These are phyloP conservation scores for Mamestra brassicae DNA, from an alignment of 2,888 invertebrate species.

Conservation along the genomic window DNA sequence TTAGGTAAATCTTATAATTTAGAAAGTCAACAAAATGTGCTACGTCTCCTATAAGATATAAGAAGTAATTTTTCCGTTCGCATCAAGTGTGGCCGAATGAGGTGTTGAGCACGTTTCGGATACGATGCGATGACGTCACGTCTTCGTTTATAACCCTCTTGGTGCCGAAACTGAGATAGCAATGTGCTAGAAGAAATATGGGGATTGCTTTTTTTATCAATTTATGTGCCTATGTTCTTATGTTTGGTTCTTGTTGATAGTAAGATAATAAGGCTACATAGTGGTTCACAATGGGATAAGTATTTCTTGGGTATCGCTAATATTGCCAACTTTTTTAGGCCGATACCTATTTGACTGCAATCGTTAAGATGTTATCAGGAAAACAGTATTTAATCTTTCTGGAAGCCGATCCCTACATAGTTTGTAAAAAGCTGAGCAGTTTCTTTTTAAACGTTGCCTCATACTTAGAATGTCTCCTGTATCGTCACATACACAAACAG, in stretches of 20 bases:
- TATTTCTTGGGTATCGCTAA: neutral
- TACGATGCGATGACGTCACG: conserved; percentile 63
- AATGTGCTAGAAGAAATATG: conserved; percentile 41
- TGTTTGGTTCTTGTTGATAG: conserved; percentile 13
- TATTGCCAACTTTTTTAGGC: neutral
- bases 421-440: no score
- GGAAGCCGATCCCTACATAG: no score
- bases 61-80: conserved; percentile 60
- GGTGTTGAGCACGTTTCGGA: conserved; percentile 65
- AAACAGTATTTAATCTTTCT: no score
- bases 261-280: neutral
- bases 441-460: no score
- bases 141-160: conserved; percentile 62
- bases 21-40: conserved; percentile 47
- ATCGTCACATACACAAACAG: no score
- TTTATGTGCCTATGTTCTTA: conserved; percentile 14
- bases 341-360: neutral
- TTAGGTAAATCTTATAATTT: conserved; percentile 37
- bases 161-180: conserved; percentile 53
- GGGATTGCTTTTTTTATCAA: conserved; percentile 45
- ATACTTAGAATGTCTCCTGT: no score
- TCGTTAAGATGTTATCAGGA: no score
- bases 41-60: conserved; percentile 28
- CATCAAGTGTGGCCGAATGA: conserved; percentile 61
- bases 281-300: neutral